phyloP scores from a whole-genome alignment of 2,888 invertebrate species.

The Anthophora plumipes region DNA sequence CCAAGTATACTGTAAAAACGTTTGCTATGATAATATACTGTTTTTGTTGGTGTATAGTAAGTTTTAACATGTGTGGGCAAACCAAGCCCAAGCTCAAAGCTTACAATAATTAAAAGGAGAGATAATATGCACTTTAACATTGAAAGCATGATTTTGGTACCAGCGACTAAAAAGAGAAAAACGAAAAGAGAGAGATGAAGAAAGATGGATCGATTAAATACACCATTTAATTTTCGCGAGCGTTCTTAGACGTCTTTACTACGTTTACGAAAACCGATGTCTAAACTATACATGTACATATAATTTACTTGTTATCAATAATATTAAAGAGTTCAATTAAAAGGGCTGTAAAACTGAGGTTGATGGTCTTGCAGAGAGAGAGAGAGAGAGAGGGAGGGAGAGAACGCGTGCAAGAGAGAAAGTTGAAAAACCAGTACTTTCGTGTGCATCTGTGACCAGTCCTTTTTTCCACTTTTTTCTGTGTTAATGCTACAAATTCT shows the following conservation, averaged over 20 bases:
- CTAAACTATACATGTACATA: conserved; percentile 76
- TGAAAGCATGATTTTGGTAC: conserved; percentile 52
- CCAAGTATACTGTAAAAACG: conserved; percentile 29
- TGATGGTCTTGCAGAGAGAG: neutral
- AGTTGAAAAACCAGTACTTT: conserved; percentile 19
- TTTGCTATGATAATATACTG: conserved; percentile 38
- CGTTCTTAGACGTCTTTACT: conserved; percentile 74
- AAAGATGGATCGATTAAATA: conserved; percentile 59
- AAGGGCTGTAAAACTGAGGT: conserved; percentile 66
- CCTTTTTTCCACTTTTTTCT: conserved; percentile 19
- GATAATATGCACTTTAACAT: conserved; percentile 55
- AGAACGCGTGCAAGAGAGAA: neutral
- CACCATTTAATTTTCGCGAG: conserved; percentile 71
- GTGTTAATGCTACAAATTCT: neutral
- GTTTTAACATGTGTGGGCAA: conserved; percentile 57
- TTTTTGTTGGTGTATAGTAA: conserved; percentile 53
- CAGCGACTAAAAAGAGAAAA: conserved; percentile 39
- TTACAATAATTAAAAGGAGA: conserved; percentile 78
- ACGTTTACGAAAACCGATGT: conserved; percentile 73
- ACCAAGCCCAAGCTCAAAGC: conserved; percentile 79
- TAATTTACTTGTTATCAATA: conserved; percentile 73
- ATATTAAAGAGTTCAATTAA: conserved; percentile 77
- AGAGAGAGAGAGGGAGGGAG: neutral
- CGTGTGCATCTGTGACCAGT: conserved; percentile 7
- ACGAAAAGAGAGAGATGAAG: conserved; percentile 12